A percentile compares a stretch with the other conserved stretches of the same genome.
Conservation (phyloP, 1,140 invertebrate genomes). For the Philopotamus ludificatus region DNA sequence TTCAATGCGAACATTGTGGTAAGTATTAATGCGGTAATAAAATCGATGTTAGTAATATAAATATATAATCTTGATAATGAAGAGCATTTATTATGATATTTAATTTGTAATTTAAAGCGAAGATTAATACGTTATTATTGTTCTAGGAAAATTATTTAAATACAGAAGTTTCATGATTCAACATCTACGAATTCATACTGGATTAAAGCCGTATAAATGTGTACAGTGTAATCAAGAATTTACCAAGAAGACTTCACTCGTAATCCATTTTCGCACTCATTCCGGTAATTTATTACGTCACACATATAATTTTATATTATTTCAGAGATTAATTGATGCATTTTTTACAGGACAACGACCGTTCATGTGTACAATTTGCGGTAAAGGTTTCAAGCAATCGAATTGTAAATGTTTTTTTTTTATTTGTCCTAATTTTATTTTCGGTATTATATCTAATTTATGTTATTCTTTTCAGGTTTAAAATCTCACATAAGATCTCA, state of each 20-base stretch:
- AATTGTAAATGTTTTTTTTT: slow-evolving; percentile 21
- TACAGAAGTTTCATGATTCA: slow-evolving; percentile 37
- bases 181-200: slow-evolving; percentile 36
- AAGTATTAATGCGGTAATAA: slow-evolving; percentile 15
- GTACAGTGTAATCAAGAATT: slow-evolving; percentile 35
- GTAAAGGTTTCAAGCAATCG: slow-evolving; percentile 37
- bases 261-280: slow-evolving; percentile 31
- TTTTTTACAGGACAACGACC: slow-evolving; percentile 33
- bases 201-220: slow-evolving; percentile 35
- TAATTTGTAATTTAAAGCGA: too few relatives aligned
- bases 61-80: too few relatives aligned
- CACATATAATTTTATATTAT: neutral
- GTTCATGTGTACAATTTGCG: slow-evolving; percentile 37
- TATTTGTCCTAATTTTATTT: neutral
- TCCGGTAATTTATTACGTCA: slow-evolving; percentile 19
- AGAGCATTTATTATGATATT: slow-evolving; percentile 3
- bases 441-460: slow-evolving; percentile 9
- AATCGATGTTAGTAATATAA: too few relatives aligned
- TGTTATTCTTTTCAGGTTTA: slow-evolving; percentile 29
- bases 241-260: slow-evolving; percentile 27
- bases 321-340: neutral
- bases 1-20: slow-evolving; percentile 41
- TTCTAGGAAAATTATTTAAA: slow-evolving; percentile 39
- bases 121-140: slow-evolving; percentile 4
- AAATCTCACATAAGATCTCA: slow-evolving; percentile 40